Evolutionary conservation across 2,888 invertebrate genomes (phyloP), one percentile per base, ranked within the genome.

Genomic region (Baccha elongata): DNA sequence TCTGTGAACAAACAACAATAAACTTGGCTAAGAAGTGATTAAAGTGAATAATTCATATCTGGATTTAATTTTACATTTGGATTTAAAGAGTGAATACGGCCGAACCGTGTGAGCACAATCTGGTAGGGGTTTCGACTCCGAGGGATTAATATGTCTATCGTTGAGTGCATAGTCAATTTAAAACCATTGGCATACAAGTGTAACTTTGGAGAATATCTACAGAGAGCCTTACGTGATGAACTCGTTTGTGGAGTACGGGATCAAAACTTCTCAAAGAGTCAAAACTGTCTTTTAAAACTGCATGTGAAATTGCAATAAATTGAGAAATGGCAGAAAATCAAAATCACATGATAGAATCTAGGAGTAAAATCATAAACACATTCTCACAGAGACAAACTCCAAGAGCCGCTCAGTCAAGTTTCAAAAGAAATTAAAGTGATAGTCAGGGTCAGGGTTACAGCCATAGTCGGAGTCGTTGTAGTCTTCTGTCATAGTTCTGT

Each of bases 151-250:
- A 37, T 64, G 48, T 37, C 13, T 23, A 50, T 64, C 3, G 50
- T 48, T 1, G 64, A 64, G n/a, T 64, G 48, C 10, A 32, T 62
- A 23, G 40, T 64, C n/a, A 64, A 64, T 37, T 23, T 50, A 3
- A 50, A 48, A 64, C 10, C 50, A 6, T 46, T 64, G 17, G 64
- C 64, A 50, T 23, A 64, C 37, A 64, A 64, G 11, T 50, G 64
- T 37, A 64, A 64, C 48, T 64, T 64, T 48, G 48, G 48, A 1
- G 48, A 64, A 7, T 64, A 35, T 7, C 13, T 64, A 19, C 13
- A 13, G 21, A 62, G 62, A 62, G 62, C 55, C 37, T 21, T 55
- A 10, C 62, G 21, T 15, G 62, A 64, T 35, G 48, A 64, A 21
- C 48, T 48, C 35, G 35, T 64, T 32, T 64, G 35, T 26, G 35